Evolutionary conservation across 2,888 invertebrate species (phyloP).

Genomic region (Calameuta pallipes): DNA sequence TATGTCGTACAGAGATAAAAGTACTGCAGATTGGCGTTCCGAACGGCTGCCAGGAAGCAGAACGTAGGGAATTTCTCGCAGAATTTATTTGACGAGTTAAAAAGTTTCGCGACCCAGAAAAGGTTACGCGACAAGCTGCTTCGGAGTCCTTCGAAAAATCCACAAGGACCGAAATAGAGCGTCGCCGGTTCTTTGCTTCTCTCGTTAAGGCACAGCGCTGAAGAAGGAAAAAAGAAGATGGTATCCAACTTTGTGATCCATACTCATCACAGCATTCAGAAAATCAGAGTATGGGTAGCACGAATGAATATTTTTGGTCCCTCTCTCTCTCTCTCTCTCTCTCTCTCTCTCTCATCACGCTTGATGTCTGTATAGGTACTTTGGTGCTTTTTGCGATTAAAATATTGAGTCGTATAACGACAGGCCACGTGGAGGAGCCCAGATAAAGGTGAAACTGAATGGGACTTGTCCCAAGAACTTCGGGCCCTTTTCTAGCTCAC

Average conservation of each 20-base stretch:
- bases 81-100: conserved; percentile 18
- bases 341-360: background rate
- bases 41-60: background rate
- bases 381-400: background rate
- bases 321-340: background rate
- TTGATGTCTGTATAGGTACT: background rate
- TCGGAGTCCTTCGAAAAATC: conserved; percentile 13
- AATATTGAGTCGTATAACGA: background rate
- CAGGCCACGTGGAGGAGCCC: background rate
- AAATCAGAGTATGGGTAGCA: background rate
- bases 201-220: background rate
- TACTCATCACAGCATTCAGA: background rate
- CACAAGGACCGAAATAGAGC: conserved; percentile 20
- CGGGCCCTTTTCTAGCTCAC: background rate
- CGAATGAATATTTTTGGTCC: background rate
- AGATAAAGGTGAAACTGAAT: background rate
- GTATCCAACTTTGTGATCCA: background rate
- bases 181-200: background rate
- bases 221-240: background rate
- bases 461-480: background rate
- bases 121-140: background rate
- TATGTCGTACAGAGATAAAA: background rate
- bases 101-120: conserved; percentile 18
- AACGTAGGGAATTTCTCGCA: conserved; percentile 15
- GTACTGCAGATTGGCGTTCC: background rate